Evolutionary conservation across 2,888 invertebrate genomes (phyloP), one percentile per base, ranked within the genome.

Genomic region (Strigamia transsilvanica): DNA sequence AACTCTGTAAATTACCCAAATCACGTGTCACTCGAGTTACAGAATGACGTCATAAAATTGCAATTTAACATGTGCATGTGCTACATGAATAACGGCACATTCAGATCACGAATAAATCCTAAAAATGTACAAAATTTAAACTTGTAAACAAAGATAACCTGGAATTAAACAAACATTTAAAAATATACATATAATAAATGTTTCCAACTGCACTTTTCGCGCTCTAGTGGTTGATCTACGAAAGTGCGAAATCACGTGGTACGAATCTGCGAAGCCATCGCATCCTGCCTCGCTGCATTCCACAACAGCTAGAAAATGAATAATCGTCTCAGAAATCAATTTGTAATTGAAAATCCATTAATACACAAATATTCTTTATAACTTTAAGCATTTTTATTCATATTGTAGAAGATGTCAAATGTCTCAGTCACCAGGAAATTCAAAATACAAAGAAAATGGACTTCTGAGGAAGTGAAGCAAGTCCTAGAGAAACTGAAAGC

Each of bases 191-290:
- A n/a, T n/a, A n/a, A n/a, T n/a, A n/a, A n/a, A n/a, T n/a, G n/a
- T n/a, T n/a, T n/a, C n/a, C n/a, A n/a, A n/a, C n/a, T n/a, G n/a
- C n/a, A n/a, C n/a, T n/a, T 46, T 46, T 46, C 46, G 46, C 46
- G 12, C 46, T 12, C 46, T 46, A 46, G 46, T 46, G 46, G 46
- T 46, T 46, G 46, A 6, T 46, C 13, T 46, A 46, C 46, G 46
- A 46, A 46, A 46, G 46, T 46, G 46, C 46, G 46, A 46, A 46
- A 46, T 46, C 46, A 46, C 46, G 46, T 46, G 46, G 10, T 46
- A 46, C 46, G 10, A 46, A 46, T 10, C 46, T 12, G 12, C 46
- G 46, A 46, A 46, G 46, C 46, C n/a, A n/a, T n/a, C n/a, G n/a
- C n/a, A n/a, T n/a, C n/a, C n/a, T n/a, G n/a, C n/a, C n/a, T n/a